A percentile compares a stretch with the other conserved stretches of the same genome.
These are phyloP conservation scores for Caprella mutica DNA, from an alignment of 2,888 invertebrate species.

Conservation along the genomic window DNA sequence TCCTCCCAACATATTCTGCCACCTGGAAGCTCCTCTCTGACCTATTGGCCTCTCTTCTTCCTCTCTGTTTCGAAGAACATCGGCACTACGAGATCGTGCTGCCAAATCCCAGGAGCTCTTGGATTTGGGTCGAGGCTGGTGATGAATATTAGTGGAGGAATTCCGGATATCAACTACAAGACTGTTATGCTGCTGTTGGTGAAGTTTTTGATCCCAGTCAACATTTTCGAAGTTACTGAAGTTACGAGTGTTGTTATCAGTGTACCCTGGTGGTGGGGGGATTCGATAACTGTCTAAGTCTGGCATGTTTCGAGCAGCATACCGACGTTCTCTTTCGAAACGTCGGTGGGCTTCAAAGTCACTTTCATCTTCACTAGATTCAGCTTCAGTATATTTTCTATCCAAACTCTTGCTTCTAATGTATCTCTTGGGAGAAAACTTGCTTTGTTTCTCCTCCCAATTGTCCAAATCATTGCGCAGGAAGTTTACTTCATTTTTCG, in stretches of 20 bases:
- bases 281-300: too few relatives aligned
- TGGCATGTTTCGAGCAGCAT: too few relatives aligned
- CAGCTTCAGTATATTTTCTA: conserved; percentile 27
- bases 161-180: too few relatives aligned
- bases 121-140: conserved; percentile 11
- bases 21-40: conserved; percentile 9
- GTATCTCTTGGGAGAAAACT: conserved; percentile 19
- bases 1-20: conserved; percentile 5
- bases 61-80: neutral
- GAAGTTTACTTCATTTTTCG: conserved; percentile 8
- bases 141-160: too few relatives aligned
- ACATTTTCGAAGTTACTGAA: too few relatives aligned
- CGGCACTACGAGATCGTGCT: conserved; percentile 8
- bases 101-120: conserved; percentile 30
- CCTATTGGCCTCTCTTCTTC: neutral
- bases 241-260: too few relatives aligned
- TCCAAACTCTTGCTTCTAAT: conserved; percentile 29
- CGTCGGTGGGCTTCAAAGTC: conserved; percentile 29
- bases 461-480: conserved; percentile 4
- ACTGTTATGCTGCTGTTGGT: too few relatives aligned
- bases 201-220: too few relatives aligned
- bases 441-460: conserved; percentile 4
- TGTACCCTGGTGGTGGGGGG: too few relatives aligned
- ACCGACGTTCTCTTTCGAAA: conserved; percentile 24
- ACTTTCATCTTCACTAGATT: conserved; percentile 30